These are phyloP conservation scores for Smittia sp. DNA, from an alignment of 2,888 invertebrate genomes.

Conservation along the genomic window DNA sequence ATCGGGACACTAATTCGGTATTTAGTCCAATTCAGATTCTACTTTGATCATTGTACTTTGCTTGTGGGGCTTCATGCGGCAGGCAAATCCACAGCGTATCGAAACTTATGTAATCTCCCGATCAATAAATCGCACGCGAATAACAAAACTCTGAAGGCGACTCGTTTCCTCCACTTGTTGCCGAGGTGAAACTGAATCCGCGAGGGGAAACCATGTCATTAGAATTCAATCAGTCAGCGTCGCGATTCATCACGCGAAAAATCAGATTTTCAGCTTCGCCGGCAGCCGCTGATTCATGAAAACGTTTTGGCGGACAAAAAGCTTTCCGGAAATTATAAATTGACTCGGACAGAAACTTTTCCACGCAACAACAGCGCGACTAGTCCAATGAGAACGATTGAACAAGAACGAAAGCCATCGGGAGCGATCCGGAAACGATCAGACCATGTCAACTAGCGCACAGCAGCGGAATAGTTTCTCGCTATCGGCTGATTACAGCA, in stretches of 20 bases:
- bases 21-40: background rate
- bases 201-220: background rate
- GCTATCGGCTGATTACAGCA: background rate
- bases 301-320: background rate
- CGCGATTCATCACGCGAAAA: background rate
- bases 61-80: background rate
- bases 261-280: background rate
- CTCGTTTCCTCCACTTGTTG: background rate
- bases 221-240: background rate
- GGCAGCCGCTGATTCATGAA: background rate
- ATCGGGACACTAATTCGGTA: slow-evolving; percentile 7
- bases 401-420: background rate
- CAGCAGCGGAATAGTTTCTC: background rate
- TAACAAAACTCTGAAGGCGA: no score
- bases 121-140: no score
- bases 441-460: no score
- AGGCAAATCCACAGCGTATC: background rate
- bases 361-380: background rate
- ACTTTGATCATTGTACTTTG: background rate
- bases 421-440: slow-evolving; percentile 7
- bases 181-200: background rate
- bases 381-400: background rate
- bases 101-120: background rate
- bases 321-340: background rate
- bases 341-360: background rate